Evolutionary conservation across 2,797 vertebrate species (phyloP).

Genomic region (Labroides dimidiatus): DNA sequence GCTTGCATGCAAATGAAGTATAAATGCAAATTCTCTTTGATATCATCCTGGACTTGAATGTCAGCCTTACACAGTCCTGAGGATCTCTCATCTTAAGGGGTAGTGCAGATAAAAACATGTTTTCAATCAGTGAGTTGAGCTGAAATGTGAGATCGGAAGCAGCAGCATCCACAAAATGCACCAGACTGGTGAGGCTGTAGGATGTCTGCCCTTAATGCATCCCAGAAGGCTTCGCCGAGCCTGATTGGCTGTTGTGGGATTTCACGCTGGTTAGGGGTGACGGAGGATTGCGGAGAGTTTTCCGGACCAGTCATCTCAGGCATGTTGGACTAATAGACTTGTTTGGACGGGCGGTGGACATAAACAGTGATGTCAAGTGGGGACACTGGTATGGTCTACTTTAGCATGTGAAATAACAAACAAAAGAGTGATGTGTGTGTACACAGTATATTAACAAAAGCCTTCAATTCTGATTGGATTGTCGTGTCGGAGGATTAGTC

Average conservation of each 20-base stretch:
- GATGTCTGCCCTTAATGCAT: slow-evolving; percentile 69
- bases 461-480: no score
- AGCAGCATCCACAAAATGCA: slow-evolving; percentile 58
- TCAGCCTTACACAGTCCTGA: background rate
- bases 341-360: slow-evolving; percentile 16
- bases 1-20: slow-evolving; percentile 38
- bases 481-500: no score
- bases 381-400: background rate
- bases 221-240: slow-evolving; percentile 59
- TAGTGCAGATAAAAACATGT: slow-evolving; percentile 36
- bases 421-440: background rate
- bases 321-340: slow-evolving; percentile 43
- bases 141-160: slow-evolving; percentile 65
- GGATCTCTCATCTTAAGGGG: slow-evolving; percentile 26
- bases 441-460: background rate
- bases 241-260: slow-evolving; percentile 57
- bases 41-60: background rate
- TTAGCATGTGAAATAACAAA: slow-evolving; percentile 9
- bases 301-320: slow-evolving; percentile 42
- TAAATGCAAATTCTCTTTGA: slow-evolving; percentile 42
- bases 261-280: slow-evolving; percentile 53
- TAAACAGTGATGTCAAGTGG: slow-evolving; percentile 13
- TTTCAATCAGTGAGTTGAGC: slow-evolving; percentile 65
- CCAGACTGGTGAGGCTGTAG: slow-evolving; percentile 44
- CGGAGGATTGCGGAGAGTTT: slow-evolving; percentile 55